Conservation (phyloP, 2,797 vertebrate genomes). For the Pangasius larnaudii region DNA sequence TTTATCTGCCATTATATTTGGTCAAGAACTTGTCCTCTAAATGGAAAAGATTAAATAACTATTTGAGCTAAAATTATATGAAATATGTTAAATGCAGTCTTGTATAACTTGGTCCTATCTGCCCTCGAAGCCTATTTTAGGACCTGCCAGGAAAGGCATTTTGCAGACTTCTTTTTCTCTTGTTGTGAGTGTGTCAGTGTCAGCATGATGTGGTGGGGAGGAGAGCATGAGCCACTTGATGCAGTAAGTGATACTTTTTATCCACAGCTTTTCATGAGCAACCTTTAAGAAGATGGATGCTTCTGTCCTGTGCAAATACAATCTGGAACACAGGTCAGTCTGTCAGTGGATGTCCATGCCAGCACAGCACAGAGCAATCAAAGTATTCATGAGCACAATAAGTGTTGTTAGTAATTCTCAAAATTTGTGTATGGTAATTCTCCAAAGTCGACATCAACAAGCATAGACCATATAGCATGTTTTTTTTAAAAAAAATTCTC, state of each 20-base stretch:
- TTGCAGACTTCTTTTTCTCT: constrained; percentile 6
- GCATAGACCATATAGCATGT: constrained; percentile 34
- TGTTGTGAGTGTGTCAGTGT: background rate
- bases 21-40: background rate
- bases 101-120: background rate
- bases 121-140: constrained; percentile 19
- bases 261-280: background rate
- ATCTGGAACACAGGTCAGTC: background rate
- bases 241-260: constrained; percentile 26
- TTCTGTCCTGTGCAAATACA: background rate
- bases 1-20: constrained; percentile 25
- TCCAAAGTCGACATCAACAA: constrained; percentile 28
- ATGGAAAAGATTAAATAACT: background rate
- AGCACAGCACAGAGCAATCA: background rate
- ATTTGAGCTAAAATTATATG: constrained; percentile 27
- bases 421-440: constrained; percentile 22
- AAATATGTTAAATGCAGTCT: constrained; percentile 5
- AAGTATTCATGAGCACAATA: constrained; percentile 19
- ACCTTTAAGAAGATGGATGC: constrained; percentile 4
- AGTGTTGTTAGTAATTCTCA: background rate
- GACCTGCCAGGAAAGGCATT: background rate
- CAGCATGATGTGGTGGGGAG: background rate
- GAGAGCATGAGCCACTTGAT: constrained; percentile 26
- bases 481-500: constrained; percentile 1
- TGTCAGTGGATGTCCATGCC: background rate